Conservation (phyloP, 1,140 invertebrate species). For the Drosophila insularis region DNA sequence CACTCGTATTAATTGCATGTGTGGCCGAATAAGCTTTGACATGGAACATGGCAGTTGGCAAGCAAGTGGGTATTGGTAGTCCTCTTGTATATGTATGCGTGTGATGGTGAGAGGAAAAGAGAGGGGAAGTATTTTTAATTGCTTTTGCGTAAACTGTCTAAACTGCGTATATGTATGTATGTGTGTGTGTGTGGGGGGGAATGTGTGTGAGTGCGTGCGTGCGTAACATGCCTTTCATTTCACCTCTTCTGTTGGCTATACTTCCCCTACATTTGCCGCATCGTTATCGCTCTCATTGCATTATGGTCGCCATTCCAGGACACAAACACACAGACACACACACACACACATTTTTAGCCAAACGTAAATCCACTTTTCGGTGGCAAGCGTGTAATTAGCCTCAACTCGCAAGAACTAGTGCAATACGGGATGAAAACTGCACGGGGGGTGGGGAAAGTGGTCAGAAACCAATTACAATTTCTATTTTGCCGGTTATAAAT, state of each 20-base stretch:
- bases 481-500: conserved; percentile 65
- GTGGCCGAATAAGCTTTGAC: conserved; percentile 50
- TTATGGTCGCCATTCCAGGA: conserved; percentile 39
- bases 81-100: background rate
- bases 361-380: conserved; percentile 66
- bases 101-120: too few species aligned
- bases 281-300: conserved; percentile 55
- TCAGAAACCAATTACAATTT: conserved; percentile 68
- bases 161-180: conserved; percentile 27
- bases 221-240: conserved; percentile 2
- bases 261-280: conserved; percentile 23
- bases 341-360: conserved; percentile 17
- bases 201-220: background rate
- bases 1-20: conserved; percentile 69
- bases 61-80: conserved; percentile 4
- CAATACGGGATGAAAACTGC: background rate
- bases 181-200: background rate
- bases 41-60: conserved; percentile 52
- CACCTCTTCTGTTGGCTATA: background rate
- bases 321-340: too few species aligned
- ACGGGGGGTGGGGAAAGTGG: background rate
- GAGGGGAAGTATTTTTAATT: conserved; percentile 50
- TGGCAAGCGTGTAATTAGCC: conserved; percentile 67
- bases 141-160: conserved; percentile 54
- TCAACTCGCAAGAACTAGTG: conserved; percentile 30